phyloP scores from a whole-genome alignment of 2,113 vertebrate species.

The Pseudonaja textilis region DNA sequence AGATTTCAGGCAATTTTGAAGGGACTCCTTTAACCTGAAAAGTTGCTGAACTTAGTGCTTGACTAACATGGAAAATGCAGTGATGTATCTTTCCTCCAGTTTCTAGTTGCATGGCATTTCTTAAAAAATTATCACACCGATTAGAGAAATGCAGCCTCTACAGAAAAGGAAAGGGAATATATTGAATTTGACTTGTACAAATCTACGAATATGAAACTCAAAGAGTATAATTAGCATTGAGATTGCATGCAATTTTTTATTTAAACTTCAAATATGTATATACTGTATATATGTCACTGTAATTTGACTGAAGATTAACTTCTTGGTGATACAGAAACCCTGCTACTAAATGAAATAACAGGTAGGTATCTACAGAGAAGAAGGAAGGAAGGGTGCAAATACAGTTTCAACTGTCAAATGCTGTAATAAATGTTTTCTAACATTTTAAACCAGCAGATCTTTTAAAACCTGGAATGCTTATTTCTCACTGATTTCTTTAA shows the following conservation, averaged over 20 bases:
- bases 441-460: background rate
- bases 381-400: background rate
- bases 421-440: background rate
- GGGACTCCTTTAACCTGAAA: background rate
- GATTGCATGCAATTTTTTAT: constrained; percentile 39
- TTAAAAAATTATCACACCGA: background rate
- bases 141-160: background rate
- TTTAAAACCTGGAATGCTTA: background rate
- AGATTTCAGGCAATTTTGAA: background rate
- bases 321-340: constrained; percentile 30
- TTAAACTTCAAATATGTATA: constrained; percentile 23
- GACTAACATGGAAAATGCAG: no score
- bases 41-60: background rate
- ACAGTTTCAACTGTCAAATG: background rate
- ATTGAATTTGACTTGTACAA: background rate
- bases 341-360: background rate
- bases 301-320: constrained; percentile 2
- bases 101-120: background rate
- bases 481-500: background rate
- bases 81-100: background rate
- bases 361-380: background rate
- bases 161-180: background rate
- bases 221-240: constrained; percentile 30
- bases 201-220: constrained; percentile 14
- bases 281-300: background rate